These are phyloP conservation scores for Cynaeus angustus DNA, from an alignment of 2,888 invertebrate genomes.

Conservation along the genomic window DNA sequence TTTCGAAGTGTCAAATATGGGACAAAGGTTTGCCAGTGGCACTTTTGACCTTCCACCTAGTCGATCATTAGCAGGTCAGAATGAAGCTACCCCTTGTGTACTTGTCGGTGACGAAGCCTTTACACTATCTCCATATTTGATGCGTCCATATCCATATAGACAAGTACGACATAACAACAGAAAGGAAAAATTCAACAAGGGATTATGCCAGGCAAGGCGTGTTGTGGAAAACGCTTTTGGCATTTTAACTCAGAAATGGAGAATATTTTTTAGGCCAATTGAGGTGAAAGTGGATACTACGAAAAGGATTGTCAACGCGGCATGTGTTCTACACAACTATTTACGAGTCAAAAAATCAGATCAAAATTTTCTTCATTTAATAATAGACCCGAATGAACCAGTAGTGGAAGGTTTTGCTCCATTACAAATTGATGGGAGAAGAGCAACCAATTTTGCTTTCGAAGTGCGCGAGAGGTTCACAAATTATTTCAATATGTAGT, in stretches of 20 bases:
- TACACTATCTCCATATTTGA: conserved; percentile 49
- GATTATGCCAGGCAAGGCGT: conserved; percentile 50
- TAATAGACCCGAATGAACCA: conserved; percentile 20
- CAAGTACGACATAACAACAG: conserved; percentile 45
- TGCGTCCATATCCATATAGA: conserved; percentile 55
- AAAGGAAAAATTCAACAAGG: conserved; percentile 54
- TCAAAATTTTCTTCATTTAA: conserved; percentile 18
- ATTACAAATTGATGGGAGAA: too few relatives aligned
- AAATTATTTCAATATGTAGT: too few relatives aligned
- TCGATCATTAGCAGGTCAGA: conserved; percentile 37
- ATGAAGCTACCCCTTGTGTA: conserved; percentile 45
- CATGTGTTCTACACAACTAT: too few relatives aligned
- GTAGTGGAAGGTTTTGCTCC: conserved; percentile 9
- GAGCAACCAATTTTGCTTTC: too few relatives aligned
- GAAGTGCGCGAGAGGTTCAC: too few relatives aligned
- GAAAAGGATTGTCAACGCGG: too few relatives aligned
- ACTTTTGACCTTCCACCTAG: conserved; percentile 27
- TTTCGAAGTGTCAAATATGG: conserved; percentile 52
- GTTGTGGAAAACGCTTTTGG: conserved; percentile 59
- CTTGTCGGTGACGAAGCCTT: conserved; percentile 43
- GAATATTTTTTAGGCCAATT: conserved; percentile 54
- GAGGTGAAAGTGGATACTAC: too few relatives aligned
- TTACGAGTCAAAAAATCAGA: conserved; percentile 50
- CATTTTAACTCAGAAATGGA: conserved; percentile 55
- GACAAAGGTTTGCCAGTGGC: conserved; percentile 42